These are phyloP conservation scores for Podarcis muralis DNA, from an alignment of 2,113 vertebrate genomes.

Conservation along the genomic window DNA sequence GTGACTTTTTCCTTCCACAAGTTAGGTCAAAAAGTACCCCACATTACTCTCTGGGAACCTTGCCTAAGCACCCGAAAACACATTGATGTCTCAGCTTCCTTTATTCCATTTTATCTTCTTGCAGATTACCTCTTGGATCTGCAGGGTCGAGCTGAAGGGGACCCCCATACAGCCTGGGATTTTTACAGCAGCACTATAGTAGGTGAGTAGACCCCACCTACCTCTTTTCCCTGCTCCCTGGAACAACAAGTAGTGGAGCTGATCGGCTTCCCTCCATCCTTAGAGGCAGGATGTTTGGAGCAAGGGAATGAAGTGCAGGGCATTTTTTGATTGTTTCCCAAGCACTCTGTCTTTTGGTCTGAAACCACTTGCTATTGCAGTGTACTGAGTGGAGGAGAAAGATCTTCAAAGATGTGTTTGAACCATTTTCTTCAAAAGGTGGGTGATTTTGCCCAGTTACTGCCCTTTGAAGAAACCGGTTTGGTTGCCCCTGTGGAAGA, in stretches of 20 bases:
- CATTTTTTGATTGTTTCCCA: not conserved
- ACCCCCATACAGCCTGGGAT: constrained; percentile 90
- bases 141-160: constrained; percentile 87
- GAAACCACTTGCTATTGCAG: not conserved
- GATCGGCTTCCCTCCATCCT: not conserved
- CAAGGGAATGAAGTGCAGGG: not conserved
- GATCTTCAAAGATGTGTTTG: not conserved
- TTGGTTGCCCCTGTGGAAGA: not conserved
- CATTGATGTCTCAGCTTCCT: not conserved
- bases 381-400: not conserved
- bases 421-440: not conserved
- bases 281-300: not conserved
- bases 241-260: not conserved
- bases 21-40: no score
- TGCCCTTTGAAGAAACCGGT: not conserved
- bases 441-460: no score
- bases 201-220: constrained; percentile 77
- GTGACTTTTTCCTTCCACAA: no score
- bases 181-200: constrained; percentile 95
- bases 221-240: accelerated
- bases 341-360: not conserved
- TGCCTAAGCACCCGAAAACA: no score
- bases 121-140: constrained; percentile 94
- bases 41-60: not conserved
- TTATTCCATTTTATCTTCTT: constrained; percentile 10